Percentiles rank a stretch among this genome's conserved stretches.
Conservation (phyloP, 64 coral and sea anemone genomes). For the Pocillopora damicornis region DNA sequence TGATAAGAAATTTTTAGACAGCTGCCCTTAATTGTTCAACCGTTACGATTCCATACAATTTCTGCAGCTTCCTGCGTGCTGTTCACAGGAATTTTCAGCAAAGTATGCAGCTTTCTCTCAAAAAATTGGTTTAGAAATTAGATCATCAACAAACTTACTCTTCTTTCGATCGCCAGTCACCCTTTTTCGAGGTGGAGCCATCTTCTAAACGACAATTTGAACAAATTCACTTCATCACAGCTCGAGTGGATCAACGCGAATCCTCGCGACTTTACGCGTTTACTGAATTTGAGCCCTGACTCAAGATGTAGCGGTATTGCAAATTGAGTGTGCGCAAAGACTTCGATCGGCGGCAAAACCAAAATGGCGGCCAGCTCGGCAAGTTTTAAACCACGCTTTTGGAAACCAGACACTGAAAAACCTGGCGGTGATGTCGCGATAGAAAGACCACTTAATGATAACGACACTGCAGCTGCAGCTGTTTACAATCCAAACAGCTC, state of each 20-base stretch:
- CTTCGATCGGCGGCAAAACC: background rate
- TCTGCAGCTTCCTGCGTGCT: background rate
- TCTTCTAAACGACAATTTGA: background rate
- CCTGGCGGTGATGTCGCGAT: constrained; percentile 59
- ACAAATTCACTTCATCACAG: background rate
- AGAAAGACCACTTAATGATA: constrained; percentile 46
- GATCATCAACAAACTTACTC: constrained; percentile 15
- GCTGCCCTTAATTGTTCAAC: too few species aligned
- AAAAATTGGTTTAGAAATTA: background rate
- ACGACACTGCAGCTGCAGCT: constrained; percentile 45
- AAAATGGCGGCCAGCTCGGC: background rate
- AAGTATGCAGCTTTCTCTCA: background rate
- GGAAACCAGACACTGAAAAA: constrained; percentile 71
- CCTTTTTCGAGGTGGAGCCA: constrained; percentile 68
- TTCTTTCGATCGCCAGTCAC: constrained; percentile 45
- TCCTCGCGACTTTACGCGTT: background rate
- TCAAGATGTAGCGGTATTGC: background rate
- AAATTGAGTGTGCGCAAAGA: background rate
- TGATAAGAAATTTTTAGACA: too few species aligned
- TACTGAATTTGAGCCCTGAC: background rate
- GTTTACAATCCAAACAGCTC: constrained; percentile 79
- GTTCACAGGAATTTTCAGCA: background rate
- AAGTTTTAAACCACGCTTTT: constrained; percentile 64
- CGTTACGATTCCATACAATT: background rate
- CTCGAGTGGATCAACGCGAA: background rate